Evolutionary conservation across 2,113 vertebrate species (phyloP).

Genomic region (Syrmaticus mikado): DNA sequence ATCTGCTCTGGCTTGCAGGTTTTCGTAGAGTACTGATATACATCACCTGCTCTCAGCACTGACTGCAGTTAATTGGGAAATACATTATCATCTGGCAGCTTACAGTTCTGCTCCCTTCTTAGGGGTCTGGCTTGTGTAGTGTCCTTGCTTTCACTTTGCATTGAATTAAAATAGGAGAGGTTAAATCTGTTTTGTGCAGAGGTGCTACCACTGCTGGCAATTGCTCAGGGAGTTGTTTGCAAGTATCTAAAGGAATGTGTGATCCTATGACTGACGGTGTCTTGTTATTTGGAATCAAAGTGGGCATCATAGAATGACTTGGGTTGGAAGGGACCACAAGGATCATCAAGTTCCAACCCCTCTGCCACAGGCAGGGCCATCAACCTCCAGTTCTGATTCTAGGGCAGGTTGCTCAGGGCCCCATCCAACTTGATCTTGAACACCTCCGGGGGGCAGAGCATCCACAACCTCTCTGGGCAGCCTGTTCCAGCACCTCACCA

Average conservation of each 20-base stretch:
- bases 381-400: no score
- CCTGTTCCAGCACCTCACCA: no score
- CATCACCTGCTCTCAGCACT: neutral
- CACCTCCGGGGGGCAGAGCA: no score
- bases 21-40: neutral
- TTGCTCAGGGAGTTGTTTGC: conserved; percentile 13
- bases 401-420: no score
- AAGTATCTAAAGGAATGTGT: neutral
- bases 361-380: no score
- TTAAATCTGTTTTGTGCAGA: conserved; percentile 10
- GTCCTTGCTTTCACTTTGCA: conserved; percentile 47
- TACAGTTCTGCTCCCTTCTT: neutral
- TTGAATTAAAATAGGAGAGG: conserved; percentile 16
- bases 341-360: no score
- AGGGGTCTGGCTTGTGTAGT: neutral
- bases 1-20: neutral
- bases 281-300: neutral
- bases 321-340: no score
- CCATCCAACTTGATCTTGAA: no score
- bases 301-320: neutral
- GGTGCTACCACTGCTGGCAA: neutral
- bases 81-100: conserved; percentile 31
- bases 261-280: neutral
- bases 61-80: conserved; percentile 8
- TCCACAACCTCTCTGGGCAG: no score